phyloP scores from a whole-genome alignment of 1,140 invertebrate genomes.

The Sesamia nonagrioides region DNA sequence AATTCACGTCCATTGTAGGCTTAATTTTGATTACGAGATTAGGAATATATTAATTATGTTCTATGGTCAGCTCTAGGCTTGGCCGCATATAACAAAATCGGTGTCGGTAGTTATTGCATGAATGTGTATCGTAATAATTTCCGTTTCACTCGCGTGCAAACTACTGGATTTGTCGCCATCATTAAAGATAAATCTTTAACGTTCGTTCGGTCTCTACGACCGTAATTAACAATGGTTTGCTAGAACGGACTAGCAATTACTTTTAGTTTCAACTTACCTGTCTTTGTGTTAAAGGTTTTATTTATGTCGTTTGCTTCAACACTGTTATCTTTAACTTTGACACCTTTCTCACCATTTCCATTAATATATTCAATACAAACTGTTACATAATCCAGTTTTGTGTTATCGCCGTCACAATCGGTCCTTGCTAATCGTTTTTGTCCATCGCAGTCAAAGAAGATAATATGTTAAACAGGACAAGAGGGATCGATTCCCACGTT shows the following conservation, averaged over 20 bases:
- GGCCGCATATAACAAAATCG: not conserved
- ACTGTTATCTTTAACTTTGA: not conserved
- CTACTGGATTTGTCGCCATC: not conserved
- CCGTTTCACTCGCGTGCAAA: not conserved
- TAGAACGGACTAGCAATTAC: not conserved
- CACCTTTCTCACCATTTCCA: conserved; percentile 3
- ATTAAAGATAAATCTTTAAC: not conserved
- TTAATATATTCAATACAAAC: conserved; percentile 32
- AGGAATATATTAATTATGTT: not conserved
- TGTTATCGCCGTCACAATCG: conserved; percentile 35
- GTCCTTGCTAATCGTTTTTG: conserved; percentile 26
- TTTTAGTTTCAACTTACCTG: not conserved
- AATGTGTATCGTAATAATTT: no score
- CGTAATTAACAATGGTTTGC: not conserved
- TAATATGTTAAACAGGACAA: conserved; percentile 26
- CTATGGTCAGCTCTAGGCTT: not conserved
- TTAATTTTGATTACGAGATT: not conserved
- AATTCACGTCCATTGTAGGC: not conserved
- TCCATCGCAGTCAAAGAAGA: conserved; percentile 20
- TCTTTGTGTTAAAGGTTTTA: not conserved
- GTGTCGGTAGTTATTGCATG: not conserved
- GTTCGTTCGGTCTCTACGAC: not conserved
- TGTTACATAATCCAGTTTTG: not conserved
- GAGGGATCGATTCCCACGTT: conserved; percentile 45
- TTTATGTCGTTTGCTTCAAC: not conserved